Evolutionary conservation across 1,140 invertebrate genomes (phyloP).

Genomic region (Triops longicaudatus): DNA sequence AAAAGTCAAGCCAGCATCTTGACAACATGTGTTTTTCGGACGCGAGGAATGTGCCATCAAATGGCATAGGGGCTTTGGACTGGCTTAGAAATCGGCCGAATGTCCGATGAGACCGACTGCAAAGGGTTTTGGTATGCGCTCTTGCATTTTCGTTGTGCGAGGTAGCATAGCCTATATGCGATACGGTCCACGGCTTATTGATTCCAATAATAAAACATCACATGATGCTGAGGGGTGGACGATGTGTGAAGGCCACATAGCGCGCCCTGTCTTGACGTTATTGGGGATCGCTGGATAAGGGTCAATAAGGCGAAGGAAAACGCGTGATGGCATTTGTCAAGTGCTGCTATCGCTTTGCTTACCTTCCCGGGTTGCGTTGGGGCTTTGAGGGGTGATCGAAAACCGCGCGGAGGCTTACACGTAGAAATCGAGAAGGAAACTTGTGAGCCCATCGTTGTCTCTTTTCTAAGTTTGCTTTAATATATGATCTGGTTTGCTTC

Average conservation of each 20-base stretch:
- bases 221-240: background rate
- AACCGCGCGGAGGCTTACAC: background rate
- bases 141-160: background rate
- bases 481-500: background rate
- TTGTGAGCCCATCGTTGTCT: background rate
- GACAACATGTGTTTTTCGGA: background rate
- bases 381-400: background rate
- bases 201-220: constrained; percentile 12
- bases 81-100: background rate
- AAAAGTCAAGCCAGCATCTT: background rate
- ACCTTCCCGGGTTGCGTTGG: background rate
- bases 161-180: background rate
- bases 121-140: background rate
- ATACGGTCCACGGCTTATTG: constrained; percentile 4
- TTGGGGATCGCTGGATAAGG: background rate
- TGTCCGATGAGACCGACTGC: background rate
- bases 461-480: background rate
- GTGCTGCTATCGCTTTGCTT: background rate
- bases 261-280: background rate
- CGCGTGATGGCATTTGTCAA: background rate
- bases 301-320: background rate
- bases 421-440: background rate
- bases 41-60: background rate
- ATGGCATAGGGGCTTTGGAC: background rate
- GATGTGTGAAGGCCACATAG: background rate